Evolutionary conservation across 2,888 invertebrate genomes (phyloP), one percentile per base, ranked within the genome.

Genomic region (Antheraea assamensis): DNA sequence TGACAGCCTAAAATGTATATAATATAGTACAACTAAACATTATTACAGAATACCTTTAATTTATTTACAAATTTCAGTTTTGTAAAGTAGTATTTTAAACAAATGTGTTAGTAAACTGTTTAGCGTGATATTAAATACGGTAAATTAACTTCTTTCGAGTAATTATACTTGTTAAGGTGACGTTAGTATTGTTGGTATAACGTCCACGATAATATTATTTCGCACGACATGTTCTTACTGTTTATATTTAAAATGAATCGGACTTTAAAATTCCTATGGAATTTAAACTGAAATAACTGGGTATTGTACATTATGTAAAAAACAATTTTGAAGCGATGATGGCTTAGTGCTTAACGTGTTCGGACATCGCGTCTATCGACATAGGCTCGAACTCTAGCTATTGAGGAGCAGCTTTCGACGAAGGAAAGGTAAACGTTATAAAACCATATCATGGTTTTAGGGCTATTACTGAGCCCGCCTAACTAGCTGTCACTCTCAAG

Each of bases 151-250:
- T 24, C 17, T 27, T 27, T 61, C 15, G 27, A 0, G 27, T 61
- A 61, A 61, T 61, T 61, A 61, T 61, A 61, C 27, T 27, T 61
- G 61, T 27, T 61, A 27, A 61, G 27, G 13, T 61, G 61, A 61
- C 24, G 13, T 27, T 17, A 61, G 24, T 27, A 27, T 61, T 61
- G 61, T 61, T 61, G 24, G 61, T 61, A 27, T 30, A 61, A 27
- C 27, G 61, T 27, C 3, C 17, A 61, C 61, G 27, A 61, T 27
- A 61, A 27, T 61, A 27, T 27, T 27, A 27, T 61, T 61, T 27
- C 15, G 17, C 61, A 27, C 61, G 27, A 30, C 27, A 61, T 27
- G 27, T 27, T 27, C 17, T 17, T 17, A 27, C 24, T 30, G 27
- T 61, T 58, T 21, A 3, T 27, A 15, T 27, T 30, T 3, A 27